Evolutionary conservation across 2,888 invertebrate species (phyloP), one percentile per base, ranked within the genome.

Genomic region (Drosophila borealis): DNA sequence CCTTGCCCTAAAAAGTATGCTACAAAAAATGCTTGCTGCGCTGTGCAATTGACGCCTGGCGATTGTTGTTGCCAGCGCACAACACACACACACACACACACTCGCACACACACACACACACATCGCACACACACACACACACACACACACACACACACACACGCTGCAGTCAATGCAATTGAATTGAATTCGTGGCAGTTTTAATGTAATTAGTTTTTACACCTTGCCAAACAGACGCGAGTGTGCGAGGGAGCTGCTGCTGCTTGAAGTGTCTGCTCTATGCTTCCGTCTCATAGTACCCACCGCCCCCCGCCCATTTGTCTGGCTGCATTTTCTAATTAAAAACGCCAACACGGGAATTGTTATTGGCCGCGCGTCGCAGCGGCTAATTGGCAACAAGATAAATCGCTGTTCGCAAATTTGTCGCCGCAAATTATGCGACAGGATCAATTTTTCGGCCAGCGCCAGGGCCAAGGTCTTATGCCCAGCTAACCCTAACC

Each of bases 121-220:
- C 55, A n/a, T 63, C 60, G 59, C 63, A 55, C 53, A 61, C 73
- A 21, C 57, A 14, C 53, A 42, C 39, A 63, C 51, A 45, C 54
- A 50, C 29, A 9, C 9, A 51, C 34, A 54, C 13, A 39, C 33
- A 50, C 19, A 25, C 25, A 50, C 39, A 59, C 48, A 45, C 17
- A 59, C 36, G 42, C 10, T 46, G 37, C 82, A 74, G 69, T 69
- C 79, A 80, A 76, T 81, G 80, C 88, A 88, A 84, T 84, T 85
- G 84, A 84, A 84, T 85, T 84, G 84, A 84, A 84, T 82, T 84
- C 80, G 88, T 84, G 85, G 84, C 88, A 88, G 82, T 84, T 88
- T 84, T 84, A 84, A 84, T 84, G 88, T 84, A 84, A 84, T 84
- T 84, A 88, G 80, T 88, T 84, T 84, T 84, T 82, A 87, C 84